Percentiles rank a stretch among this genome's conserved stretches.
Conservation (phyloP, 2,888 invertebrate genomes). For the Seira sanloemensis region DNA sequence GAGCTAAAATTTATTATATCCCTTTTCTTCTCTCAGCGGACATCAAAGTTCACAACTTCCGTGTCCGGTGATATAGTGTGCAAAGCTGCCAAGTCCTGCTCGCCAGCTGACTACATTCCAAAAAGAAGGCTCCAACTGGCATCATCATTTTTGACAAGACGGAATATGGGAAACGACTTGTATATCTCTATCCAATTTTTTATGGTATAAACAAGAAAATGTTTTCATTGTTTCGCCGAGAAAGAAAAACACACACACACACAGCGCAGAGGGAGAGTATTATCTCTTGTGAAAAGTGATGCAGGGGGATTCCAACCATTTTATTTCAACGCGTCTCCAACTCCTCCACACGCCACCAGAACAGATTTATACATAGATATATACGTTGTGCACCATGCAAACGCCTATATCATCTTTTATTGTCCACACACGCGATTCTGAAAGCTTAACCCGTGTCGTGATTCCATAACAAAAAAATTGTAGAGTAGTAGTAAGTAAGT, state of each 20-base stretch:
- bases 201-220: slow-evolving; percentile 4
- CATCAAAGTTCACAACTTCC: slow-evolving; percentile 73
- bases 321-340: neutral
- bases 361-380: too few relatives aligned
- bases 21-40: slow-evolving; percentile 40
- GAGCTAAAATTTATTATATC: slow-evolving; percentile 65
- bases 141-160: neutral
- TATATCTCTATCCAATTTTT: slow-evolving; percentile 3
- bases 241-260: neutral
- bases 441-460: slow-evolving; percentile 4
- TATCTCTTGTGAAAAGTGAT: neutral
- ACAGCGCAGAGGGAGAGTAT: too few relatives aligned
- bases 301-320: slow-evolving; percentile 2
- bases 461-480: neutral
- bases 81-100: slow-evolving; percentile 19
- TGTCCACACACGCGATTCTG: neutral
- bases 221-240: neutral
- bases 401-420: neutral
- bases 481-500: slow-evolving; percentile 39
- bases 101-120: slow-evolving; percentile 25
- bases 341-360: neutral
- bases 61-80: slow-evolving; percentile 63
- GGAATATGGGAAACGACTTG: neutral
- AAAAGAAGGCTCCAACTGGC: too few relatives aligned
- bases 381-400: neutral